Evolutionary conservation across 2,888 invertebrate species (phyloP).

Genomic region (Cremastinae sp.): DNA sequence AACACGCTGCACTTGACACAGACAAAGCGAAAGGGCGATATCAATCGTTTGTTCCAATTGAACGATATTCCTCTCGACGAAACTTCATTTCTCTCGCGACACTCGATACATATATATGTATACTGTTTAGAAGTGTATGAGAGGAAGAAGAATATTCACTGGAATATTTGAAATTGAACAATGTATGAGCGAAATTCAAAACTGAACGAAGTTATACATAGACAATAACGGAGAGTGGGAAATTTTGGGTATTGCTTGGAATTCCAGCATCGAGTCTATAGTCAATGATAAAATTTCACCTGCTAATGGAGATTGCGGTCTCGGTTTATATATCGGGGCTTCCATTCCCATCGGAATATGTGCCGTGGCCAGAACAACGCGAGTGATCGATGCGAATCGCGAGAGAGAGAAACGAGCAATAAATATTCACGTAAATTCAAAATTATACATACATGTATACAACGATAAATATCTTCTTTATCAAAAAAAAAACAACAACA

Average conservation of each 20-base stretch:
- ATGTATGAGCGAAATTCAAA: slow-evolving; percentile 19
- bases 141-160: slow-evolving; percentile 1
- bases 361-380: slow-evolving; percentile 9
- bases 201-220: not conserved
- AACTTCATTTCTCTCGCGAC: no score
- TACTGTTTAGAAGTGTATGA: slow-evolving; percentile 4
- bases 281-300: slow-evolving; percentile 58
- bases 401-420: slow-evolving; percentile 10
- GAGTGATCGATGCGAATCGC: slow-evolving; percentile 39
- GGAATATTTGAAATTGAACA: slow-evolving; percentile 6
- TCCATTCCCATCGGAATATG: not conserved
- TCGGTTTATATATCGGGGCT: slow-evolving; percentile 6
- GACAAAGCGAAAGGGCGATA: slow-evolving; percentile 40
- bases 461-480: not conserved
- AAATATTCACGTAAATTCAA: slow-evolving; percentile 15
- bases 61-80: slow-evolving; percentile 21
- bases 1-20: no score
- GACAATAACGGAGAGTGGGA: no score
- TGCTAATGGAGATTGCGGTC: slow-evolving; percentile 59
- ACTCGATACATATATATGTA: slow-evolving; percentile 18
- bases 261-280: slow-evolving; percentile 36
- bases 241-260: not conserved
- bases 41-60: slow-evolving; percentile 55
- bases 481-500: no score
- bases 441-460: slow-evolving; percentile 10